phyloP scores from a whole-genome alignment of 64 coral and sea anemone genomes.

The Porites lutea region DNA sequence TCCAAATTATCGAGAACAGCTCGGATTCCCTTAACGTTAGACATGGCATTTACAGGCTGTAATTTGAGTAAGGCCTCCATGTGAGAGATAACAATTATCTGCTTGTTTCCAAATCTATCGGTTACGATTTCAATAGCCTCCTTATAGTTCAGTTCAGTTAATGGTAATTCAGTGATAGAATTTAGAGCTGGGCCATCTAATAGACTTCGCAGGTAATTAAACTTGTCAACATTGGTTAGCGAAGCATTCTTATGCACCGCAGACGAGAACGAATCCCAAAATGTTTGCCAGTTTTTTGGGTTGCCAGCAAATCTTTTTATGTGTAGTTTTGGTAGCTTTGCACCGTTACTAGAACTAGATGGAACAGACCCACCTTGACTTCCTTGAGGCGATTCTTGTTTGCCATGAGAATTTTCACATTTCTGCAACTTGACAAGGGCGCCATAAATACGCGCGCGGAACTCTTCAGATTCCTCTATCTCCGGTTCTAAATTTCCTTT shows the following conservation, averaged over 20 bases:
- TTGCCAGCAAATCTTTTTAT: not conserved
- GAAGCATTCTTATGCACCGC: no score
- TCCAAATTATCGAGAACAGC: constrained; percentile 37
- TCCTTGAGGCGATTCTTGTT: not conserved
- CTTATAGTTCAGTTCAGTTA: no score
- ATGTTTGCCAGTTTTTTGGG: not conserved
- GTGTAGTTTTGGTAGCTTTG: not conserved
- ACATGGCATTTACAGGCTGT: not conserved
- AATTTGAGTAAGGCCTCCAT: constrained; percentile 40
- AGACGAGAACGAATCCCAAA: no score
- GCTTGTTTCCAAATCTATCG: not conserved
- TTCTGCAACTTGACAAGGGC: not conserved
- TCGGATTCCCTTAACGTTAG: constrained; percentile 47
- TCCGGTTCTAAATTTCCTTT: not conserved
- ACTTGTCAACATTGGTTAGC: no score
- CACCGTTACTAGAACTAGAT: not conserved
- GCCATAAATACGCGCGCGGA: not conserved
- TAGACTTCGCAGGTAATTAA: no score
- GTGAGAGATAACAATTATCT: constrained; percentile 32
- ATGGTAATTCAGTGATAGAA: no score
- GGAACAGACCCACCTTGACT: not conserved
- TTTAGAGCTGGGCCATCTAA: no score
- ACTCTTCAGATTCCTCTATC: not conserved
- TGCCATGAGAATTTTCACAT: not conserved
- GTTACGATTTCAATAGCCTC: no score